phyloP scores from a whole-genome alignment of 1,140 invertebrate genomes.

The Sitophilus oryzae region DNA sequence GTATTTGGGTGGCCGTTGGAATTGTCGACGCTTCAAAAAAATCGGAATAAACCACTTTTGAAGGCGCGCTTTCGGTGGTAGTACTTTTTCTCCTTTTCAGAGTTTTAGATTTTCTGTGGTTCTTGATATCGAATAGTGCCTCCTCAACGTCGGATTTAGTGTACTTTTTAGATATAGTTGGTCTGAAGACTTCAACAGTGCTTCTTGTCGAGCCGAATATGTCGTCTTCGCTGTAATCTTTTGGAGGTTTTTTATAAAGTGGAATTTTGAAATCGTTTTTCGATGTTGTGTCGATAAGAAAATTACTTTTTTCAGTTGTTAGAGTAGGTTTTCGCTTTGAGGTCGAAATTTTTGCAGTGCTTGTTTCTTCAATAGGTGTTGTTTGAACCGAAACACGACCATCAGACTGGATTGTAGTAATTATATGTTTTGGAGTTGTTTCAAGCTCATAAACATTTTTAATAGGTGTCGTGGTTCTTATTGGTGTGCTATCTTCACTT shows the following conservation, averaged over 20 bases:
- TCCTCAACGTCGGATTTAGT: constrained; percentile 24
- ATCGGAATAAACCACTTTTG: constrained; percentile 36
- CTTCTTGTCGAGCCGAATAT: constrained; percentile 27
- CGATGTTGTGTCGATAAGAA: constrained; percentile 15
- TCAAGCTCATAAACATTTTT: neutral
- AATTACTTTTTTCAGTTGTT: constrained; percentile 14
- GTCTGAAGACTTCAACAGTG: constrained; percentile 4
- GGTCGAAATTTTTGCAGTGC: constrained; percentile 3
- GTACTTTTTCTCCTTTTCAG: constrained; percentile 6
- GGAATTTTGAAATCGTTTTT: constrained; percentile 11
- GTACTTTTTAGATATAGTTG: constrained; percentile 10
- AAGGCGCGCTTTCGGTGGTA: constrained; percentile 10
- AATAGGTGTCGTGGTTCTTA: neutral
- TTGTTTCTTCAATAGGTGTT: constrained; percentile 3
- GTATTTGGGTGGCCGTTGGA: constrained; percentile 10
- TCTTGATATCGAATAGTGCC: constrained; percentile 25
- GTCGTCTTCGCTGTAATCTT: constrained; percentile 28
- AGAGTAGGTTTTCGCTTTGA: constrained; percentile 2
- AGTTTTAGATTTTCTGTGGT: constrained; percentile 11
- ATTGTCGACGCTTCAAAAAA: constrained; percentile 35
- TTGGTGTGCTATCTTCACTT: neutral
- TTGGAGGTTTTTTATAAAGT: constrained; percentile 14
- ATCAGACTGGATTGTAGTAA: constrained; percentile 8
- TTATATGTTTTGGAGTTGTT: constrained; percentile 8
- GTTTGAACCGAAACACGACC: constrained; percentile 16